A percentile compares a stretch with the other conserved stretches of the same genome.
phyloP scores from a whole-genome alignment of 2,113 vertebrate genomes.

The Rhipidura dahli region DNA sequence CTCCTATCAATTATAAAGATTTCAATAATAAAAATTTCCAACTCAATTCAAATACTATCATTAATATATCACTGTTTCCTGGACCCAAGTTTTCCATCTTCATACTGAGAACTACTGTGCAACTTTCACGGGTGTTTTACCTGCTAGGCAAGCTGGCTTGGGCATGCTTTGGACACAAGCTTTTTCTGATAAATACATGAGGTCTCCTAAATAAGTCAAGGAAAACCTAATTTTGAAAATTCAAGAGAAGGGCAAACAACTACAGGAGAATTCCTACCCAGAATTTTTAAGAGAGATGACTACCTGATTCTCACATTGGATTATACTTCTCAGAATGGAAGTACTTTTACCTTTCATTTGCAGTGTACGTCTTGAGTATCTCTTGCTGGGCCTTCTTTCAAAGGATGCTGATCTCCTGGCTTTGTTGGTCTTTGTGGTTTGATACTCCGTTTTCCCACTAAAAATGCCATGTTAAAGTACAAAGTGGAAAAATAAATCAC shows the following conservation, averaged over 20 bases:
- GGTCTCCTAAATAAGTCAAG: neutral
- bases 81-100: neutral
- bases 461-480: neutral
- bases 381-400: slow-evolving; percentile 94
- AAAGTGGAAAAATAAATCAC: neutral
- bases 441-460: slow-evolving; percentile 97
- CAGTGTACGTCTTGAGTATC: slow-evolving; percentile 91
- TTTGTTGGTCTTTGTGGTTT: slow-evolving; percentile 97
- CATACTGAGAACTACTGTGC: neutral
- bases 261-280: neutral
- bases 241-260: neutral
- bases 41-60: neutral
- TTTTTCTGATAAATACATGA: neutral
- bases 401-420: slow-evolving; percentile 91
- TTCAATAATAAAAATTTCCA: neutral
- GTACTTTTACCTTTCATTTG: slow-evolving; percentile 81
- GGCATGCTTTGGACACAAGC: neutral
- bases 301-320: neutral
- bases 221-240: neutral
- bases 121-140: neutral
- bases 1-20: neutral
- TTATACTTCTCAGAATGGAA: neutral
- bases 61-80: neutral
- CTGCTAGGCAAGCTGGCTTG: neutral
- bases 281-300: neutral